Evolutionary conservation across 35 echinoderm and acorn worm genomes (phyloP), one percentile per base, ranked within the genome.

Genomic region (Nesometra sesokonis): DNA sequence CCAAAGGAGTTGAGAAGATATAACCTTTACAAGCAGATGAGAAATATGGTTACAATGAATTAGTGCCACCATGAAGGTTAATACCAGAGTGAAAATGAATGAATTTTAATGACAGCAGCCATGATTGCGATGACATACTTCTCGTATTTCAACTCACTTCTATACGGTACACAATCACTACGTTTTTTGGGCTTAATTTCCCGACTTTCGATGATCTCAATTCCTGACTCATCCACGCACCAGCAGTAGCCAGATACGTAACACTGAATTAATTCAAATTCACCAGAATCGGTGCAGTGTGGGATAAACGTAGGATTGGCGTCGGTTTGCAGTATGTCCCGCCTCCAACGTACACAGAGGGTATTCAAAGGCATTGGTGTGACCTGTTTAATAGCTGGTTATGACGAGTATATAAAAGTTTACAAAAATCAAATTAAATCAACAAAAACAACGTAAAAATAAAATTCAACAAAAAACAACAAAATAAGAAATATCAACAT

Each of bases 151-250:
- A 67, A 67, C 52, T 67, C 52, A 67, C 52, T 9, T 67, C 52
- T 67, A 27, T 67, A 67, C 52, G 52, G 52, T 67, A 67, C 23
- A 67, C 52, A 67, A 67, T 67, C 52, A 67, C 52, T 67, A 27
- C 52, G 52, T 17, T 9, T 67, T 27, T 67, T 67, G 21, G 52
- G 52, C 52, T 67, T 67, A 67, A 19, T 35, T 83, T 3, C 37
- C 31, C 88, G 81, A 21, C 88, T 87, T 17, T 82, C 89, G 9
- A 80, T 46, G 13, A 93, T 81, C 80, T 93, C 92, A 79, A 86
- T 88, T 17, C 92, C 92, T 36, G 86, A 90, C 35, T 87, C 88
- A 90, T 93, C 87, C 19, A 90, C 92, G 78, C 92, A 93, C 92
- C 92, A 93, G 38, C 92, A 90, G 30, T 93, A 90, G 11, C 85